Evolutionary conservation across 2,113 vertebrate species (phyloP).

Genomic region (Semicossyphus pulcher): DNA sequence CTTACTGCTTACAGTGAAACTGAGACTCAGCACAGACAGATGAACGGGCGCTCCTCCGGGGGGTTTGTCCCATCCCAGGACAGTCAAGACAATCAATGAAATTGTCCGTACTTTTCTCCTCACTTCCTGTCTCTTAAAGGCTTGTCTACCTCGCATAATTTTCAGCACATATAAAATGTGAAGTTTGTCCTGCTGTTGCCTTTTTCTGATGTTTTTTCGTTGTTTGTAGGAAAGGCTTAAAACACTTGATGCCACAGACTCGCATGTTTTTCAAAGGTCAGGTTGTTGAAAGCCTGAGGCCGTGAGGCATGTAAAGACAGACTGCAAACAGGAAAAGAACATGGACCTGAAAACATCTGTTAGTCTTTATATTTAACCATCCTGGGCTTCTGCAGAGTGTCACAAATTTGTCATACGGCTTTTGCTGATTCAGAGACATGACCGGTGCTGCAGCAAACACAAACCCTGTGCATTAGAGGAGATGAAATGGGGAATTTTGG

Average conservation of each 20-base stretch:
- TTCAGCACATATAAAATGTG: no score
- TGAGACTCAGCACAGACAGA: no score
- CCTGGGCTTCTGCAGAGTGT: no score
- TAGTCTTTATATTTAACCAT: no score
- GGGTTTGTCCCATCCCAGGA: no score
- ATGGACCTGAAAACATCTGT: neutral
- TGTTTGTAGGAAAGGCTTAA: no score
- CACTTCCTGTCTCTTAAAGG: neutral
- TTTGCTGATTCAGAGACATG: neutral
- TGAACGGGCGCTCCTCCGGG: no score
- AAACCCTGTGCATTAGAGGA: neutral
- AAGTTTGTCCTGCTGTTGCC: no score
- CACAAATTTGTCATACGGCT: no score
- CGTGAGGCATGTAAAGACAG: neutral
- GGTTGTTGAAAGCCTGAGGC: neutral
- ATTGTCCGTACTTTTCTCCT: neutral
- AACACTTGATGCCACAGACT: no score
- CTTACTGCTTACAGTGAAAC: no score
- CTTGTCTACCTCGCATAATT: neutral
- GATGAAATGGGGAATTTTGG: conserved; percentile 1
- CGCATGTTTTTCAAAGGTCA: neutral
- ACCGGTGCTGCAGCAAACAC: neutral
- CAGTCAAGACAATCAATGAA: neutral
- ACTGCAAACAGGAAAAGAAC: neutral
- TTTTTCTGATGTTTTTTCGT: no score